These are phyloP conservation scores for Callyntrura guangdongensis DNA, from an alignment of 2,888 invertebrate species.

Conservation along the genomic window DNA sequence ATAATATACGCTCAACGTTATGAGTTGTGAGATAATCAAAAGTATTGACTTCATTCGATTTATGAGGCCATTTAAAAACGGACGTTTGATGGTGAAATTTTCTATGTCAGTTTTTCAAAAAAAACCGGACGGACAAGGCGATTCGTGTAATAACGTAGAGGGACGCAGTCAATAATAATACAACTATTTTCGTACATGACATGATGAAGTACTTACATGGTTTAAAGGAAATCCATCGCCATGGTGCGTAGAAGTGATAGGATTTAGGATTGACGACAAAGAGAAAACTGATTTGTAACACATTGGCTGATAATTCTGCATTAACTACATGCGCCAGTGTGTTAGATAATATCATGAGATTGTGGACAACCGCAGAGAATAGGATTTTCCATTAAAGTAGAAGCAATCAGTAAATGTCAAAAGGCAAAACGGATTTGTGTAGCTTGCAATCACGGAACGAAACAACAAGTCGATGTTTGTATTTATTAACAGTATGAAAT, in stretches of 20 bases:
- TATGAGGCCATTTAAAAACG: not conserved
- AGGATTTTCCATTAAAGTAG: conserved; percentile 74
- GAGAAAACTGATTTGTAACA: conserved; percentile 65
- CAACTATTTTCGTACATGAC: conserved; percentile 8
- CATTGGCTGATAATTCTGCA: conserved; percentile 61
- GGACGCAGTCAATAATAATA: not conserved
- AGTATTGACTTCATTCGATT: not conserved
- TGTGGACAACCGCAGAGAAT: conserved; percentile 79
- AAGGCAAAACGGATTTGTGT: conserved; percentile 74
- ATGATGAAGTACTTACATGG: conserved; percentile 5
- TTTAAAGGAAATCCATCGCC: not conserved
- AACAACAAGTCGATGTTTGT: conserved; percentile 51
- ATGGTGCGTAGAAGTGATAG: conserved; percentile 13
- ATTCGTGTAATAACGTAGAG: conserved; percentile 1
- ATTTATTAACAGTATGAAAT: conserved; percentile 20
- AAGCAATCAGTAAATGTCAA: conserved; percentile 80
- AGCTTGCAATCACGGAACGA: conserved; percentile 54
- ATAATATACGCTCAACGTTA: conserved; percentile 9
- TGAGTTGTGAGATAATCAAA: conserved; percentile 32
- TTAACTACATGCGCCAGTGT: conserved; percentile 19
- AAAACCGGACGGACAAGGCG: conserved; percentile 38
- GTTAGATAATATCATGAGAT: conserved; percentile 66
- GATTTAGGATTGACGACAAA: conserved; percentile 38
- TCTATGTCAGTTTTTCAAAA: conserved; percentile 19
- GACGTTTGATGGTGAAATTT: conserved; percentile 7